A percentile compares a stretch with the other conserved stretches of the same genome.
phyloP scores from a whole-genome alignment of 2,113 vertebrate genomes.

The Origma solitaria region DNA sequence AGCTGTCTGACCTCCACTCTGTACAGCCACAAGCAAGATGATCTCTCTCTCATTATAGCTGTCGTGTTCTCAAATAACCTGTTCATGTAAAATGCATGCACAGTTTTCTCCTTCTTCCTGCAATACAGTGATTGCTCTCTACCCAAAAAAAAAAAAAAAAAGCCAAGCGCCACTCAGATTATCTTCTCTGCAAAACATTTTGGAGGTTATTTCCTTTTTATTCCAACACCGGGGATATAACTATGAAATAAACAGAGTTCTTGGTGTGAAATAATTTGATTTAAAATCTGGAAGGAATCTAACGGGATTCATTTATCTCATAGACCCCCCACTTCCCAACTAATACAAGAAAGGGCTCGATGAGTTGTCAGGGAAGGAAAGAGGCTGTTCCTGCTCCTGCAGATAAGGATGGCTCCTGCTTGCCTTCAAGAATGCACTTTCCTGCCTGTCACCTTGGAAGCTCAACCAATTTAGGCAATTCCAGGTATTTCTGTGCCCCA shows the following conservation, averaged over 20 bases:
- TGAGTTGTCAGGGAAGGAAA: background rate
- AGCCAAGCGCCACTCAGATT: background rate
- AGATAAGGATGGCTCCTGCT: background rate
- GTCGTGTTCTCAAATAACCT: constrained; percentile 43
- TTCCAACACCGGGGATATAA: background rate
- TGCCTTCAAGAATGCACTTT: background rate
- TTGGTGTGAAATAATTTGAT: background rate
- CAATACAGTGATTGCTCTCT: background rate
- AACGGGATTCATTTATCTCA: background rate
- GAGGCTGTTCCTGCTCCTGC: background rate
- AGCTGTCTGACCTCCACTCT: constrained; percentile 50
- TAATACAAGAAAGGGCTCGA: background rate
- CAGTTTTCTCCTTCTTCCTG: background rate
- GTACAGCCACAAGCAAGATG: constrained; percentile 28
- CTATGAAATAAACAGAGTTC: background rate
- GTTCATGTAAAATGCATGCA: constrained; percentile 42
- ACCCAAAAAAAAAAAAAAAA: background rate
- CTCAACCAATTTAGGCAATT: background rate
- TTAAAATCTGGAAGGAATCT: background rate
- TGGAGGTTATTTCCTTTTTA: background rate
- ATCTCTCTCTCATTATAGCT: constrained; percentile 36
- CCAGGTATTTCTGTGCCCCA: no score
- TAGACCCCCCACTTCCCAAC: background rate
- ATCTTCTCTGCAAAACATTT: background rate
- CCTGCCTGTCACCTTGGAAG: background rate